phyloP scores from a whole-genome alignment of 2,888 invertebrate genomes.

The Coelopa pilipes region DNA sequence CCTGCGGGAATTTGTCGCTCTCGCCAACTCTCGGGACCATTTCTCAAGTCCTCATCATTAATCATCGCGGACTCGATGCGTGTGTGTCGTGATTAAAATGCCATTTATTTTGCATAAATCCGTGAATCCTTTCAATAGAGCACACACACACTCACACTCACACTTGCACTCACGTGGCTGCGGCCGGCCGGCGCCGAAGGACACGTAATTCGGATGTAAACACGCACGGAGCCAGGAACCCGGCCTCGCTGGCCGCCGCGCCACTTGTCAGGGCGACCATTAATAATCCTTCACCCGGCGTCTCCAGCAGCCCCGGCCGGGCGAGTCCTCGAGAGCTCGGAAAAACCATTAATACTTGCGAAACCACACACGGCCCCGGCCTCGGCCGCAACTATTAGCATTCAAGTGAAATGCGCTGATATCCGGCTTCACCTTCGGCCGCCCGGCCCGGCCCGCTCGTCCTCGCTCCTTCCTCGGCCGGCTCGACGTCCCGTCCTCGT shows the following conservation, averaged over 20 bases:
- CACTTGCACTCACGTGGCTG: neutral
- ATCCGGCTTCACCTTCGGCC: constrained; percentile 11
- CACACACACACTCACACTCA: constrained; percentile 50
- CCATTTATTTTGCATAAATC: constrained; percentile 39
- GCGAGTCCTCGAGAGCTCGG: constrained; percentile 35
- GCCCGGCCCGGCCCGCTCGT: constrained; percentile 19
- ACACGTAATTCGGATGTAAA: constrained; percentile 28
- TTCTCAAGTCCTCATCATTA: constrained; percentile 2
- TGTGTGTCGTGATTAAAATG: constrained; percentile 28
- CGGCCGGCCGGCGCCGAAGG: neutral
- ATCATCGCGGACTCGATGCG: neutral
- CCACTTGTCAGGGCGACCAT: constrained; percentile 61
- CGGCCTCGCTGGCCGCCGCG: constrained; percentile 42
- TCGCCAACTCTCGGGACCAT: neutral
- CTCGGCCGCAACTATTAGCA: constrained; percentile 35
- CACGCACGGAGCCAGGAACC: neutral
- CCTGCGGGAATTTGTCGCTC: neutral
- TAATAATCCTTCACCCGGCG: constrained; percentile 57
- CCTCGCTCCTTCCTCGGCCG: constrained; percentile 15
- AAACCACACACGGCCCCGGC: constrained; percentile 36
- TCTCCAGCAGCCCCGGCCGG: too few relatives aligned
- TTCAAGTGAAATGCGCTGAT: constrained; percentile 37
- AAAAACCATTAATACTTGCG: constrained; percentile 39
- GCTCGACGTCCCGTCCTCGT: neutral
- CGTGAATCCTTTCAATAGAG: constrained; percentile 55